These are phyloP conservation scores for Rhopalosiphum padi DNA, from an alignment of 1,140 invertebrate species.

Conservation along the genomic window DNA sequence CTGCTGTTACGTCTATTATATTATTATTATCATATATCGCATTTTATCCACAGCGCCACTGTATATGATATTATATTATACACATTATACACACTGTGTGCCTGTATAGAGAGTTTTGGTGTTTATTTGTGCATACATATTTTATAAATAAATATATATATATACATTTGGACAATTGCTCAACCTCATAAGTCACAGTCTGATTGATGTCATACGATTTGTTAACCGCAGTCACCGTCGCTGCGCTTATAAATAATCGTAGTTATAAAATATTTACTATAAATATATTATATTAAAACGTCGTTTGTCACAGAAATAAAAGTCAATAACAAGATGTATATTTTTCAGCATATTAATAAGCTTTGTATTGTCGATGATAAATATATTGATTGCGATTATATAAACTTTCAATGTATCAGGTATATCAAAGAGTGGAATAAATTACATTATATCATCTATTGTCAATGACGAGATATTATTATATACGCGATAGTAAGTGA, in stretches of 20 bases:
- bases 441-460: background rate
- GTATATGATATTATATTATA: background rate
- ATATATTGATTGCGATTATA: background rate
- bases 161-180: slow-evolving; percentile 17
- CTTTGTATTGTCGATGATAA: background rate
- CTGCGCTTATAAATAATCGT: background rate
- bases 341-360: background rate
- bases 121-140: background rate
- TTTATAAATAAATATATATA: background rate
- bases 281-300: background rate
- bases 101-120: background rate
- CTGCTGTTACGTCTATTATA: slow-evolving; percentile 8
- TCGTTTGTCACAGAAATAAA: background rate
- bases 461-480: background rate
- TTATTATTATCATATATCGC: background rate
- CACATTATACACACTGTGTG: background rate
- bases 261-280: background rate
- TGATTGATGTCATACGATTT: slow-evolving; percentile 49
- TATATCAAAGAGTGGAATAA: background rate
- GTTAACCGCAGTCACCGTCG: slow-evolving; percentile 12
- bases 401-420: background rate
- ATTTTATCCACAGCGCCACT: slow-evolving; percentile 32
- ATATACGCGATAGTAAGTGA: background rate
- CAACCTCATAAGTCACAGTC: slow-evolving; percentile 51
- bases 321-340: background rate